Percentiles rank a stretch among this genome's conserved stretches.
These are phyloP conservation scores for Tineola bisselliella DNA, from an alignment of 2,888 invertebrate species.

Conservation along the genomic window DNA sequence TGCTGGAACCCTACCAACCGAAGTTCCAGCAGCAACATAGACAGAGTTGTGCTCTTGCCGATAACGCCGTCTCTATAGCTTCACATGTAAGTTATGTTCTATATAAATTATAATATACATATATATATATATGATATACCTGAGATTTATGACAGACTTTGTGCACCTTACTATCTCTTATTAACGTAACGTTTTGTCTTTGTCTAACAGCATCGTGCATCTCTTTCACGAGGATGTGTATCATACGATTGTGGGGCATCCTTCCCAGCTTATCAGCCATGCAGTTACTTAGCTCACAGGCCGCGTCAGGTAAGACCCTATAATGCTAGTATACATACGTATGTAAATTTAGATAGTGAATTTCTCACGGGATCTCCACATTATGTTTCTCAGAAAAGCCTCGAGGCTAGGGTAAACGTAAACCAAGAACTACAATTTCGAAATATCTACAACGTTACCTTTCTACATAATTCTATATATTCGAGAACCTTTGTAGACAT, in stretches of 20 bases:
- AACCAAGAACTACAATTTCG: neutral
- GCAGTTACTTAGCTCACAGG: constrained; percentile 50
- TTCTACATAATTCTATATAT: no score
- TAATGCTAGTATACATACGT: no score
- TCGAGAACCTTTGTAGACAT: no score
- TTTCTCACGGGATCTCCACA: neutral
- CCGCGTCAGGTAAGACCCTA: constrained; percentile 53
- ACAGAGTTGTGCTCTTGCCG: constrained; percentile 76
- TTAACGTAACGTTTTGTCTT: neutral
- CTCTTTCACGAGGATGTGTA: constrained; percentile 75
- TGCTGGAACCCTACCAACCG: constrained; percentile 91
- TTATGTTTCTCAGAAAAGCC: neutral
- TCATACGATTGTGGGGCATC: constrained; percentile 56
- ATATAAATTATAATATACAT: no score
- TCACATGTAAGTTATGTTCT: constrained; percentile 51
- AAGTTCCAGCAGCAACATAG: constrained; percentile 89
- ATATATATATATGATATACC: no score
- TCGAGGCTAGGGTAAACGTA: neutral
- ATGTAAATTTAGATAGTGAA: neutral
- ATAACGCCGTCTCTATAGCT: constrained; percentile 49
- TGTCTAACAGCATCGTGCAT: constrained; percentile 70
- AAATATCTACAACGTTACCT: no score
- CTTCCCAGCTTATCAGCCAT: constrained; percentile 54
- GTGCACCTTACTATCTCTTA: neutral
- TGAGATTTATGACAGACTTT: no score